These are phyloP conservation scores for Epinephelus cyanopodus DNA, from an alignment of 2,113 vertebrate species.

Conservation along the genomic window DNA sequence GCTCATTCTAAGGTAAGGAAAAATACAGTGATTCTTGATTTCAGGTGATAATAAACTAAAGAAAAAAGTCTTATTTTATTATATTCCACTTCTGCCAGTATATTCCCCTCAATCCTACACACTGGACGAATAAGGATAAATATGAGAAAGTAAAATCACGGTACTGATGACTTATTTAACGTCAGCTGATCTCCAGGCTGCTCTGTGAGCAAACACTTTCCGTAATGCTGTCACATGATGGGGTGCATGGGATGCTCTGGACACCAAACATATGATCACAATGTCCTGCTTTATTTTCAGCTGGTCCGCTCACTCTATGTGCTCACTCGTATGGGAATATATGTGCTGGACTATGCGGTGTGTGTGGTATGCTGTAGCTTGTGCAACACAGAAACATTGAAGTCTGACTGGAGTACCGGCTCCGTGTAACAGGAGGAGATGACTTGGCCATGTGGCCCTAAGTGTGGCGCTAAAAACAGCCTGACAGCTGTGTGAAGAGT, in stretches of 20 bases:
- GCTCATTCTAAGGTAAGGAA: too few relatives aligned
- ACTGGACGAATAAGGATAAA: not conserved
- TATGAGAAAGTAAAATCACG: not conserved
- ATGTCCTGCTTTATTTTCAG: slow-evolving; percentile 62
- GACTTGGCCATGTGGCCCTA: slow-evolving; percentile 67
- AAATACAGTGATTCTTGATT: too few relatives aligned
- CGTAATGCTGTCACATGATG: slow-evolving; percentile 40
- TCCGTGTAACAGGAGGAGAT: slow-evolving; percentile 76
- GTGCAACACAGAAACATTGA: slow-evolving; percentile 13
- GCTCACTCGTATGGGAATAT: slow-evolving; percentile 36
- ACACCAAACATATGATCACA: slow-evolving; percentile 48
- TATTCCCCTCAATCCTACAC: too few relatives aligned
- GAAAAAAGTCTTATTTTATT: too few relatives aligned
- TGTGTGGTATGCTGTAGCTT: slow-evolving; percentile 35
- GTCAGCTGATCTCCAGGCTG: slow-evolving; percentile 4
- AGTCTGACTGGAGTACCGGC: slow-evolving; percentile 36
- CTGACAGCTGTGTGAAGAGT: slow-evolving; percentile 71
- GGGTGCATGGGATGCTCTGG: slow-evolving; percentile 38
- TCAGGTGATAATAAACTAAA: too few relatives aligned
- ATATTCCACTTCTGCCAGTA: too few relatives aligned
- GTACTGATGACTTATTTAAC: slow-evolving; percentile 14
- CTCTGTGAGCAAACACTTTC: slow-evolving; percentile 38
- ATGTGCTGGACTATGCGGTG: slow-evolving; percentile 11
- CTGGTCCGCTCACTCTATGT: slow-evolving; percentile 8
- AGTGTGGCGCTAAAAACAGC: slow-evolving; percentile 76